Evolutionary conservation across 1,140 invertebrate species (phyloP), one percentile per base, ranked within the genome.

Genomic region (Calephelis virginiensis): DNA sequence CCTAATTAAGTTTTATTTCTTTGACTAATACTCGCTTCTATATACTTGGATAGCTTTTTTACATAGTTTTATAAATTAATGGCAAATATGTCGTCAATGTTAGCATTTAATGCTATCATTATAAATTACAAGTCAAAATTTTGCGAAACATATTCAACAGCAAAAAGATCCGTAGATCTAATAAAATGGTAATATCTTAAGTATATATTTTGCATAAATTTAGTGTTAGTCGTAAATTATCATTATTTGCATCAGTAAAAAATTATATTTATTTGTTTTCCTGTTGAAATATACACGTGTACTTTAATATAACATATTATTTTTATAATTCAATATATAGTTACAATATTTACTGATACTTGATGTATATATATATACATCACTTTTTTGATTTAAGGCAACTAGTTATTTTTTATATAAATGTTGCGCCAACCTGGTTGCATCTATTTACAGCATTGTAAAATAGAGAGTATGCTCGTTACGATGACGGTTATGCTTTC

Each of bases 141-240:
- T 59, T 59, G 56, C 56, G 56, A 59, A 59, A 59, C 28, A 38
- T 59, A 59, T 59, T 38, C 56, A 59, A 59, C 53, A 56, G 14
- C 56, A 38, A 40, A 59, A 59, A 59, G 53, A 59, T 59, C 53
- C 17, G 53, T 28, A 59, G 53, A 38, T 38, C 53, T 59, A 38
- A 14, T 59, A 38, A 37, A 59, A 59, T 59, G 56, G 37, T n/a
- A 59, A 59, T 59, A 59, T 37, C 17, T 17, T 59, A 59, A 59
- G 17, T 59, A 38, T 10, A 38, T 8, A 43, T n/a, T 59, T 59
- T 37, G 6, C 56, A 38, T 7, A 59, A 59, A 28, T 11, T 59
- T 13, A 11, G 12, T 59, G 37, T 37, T 38, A 40, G 28, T 28
- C 28, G 28, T 59, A 59, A 59, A 59, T 59, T 40, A 59, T 38